These are phyloP conservation scores for Frieseomelitta varia DNA, from an alignment of 1,140 invertebrate species.

Conservation along the genomic window DNA sequence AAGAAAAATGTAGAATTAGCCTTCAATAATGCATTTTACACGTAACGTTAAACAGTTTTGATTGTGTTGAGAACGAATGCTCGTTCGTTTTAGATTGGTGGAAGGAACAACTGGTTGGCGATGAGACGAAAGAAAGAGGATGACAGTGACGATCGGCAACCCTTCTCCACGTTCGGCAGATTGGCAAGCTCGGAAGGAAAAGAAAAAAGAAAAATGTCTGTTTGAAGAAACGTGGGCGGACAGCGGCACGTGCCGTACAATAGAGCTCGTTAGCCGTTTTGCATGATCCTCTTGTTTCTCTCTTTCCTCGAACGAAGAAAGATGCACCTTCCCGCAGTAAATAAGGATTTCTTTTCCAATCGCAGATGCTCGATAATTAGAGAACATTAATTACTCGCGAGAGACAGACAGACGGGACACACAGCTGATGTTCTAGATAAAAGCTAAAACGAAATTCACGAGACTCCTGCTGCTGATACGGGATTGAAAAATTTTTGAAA, in stretches of 20 bases:
- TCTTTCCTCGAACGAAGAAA: slow-evolving; percentile 56
- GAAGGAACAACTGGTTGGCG: background rate
- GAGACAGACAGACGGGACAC: background rate
- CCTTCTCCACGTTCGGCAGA: slow-evolving; percentile 28
- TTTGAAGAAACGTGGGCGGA: slow-evolving; percentile 71
- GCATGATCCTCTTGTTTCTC: slow-evolving; percentile 58
- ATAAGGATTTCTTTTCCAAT: slow-evolving; percentile 58
- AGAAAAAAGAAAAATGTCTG: slow-evolving; percentile 36
- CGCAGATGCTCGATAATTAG: slow-evolving; percentile 59
- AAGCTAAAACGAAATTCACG: background rate
- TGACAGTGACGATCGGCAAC: slow-evolving; percentile 50
- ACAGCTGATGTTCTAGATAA: background rate
- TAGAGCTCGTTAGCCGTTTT: slow-evolving; percentile 67
- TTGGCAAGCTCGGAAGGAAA: slow-evolving; percentile 51
- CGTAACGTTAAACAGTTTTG: background rate
- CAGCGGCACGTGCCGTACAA: slow-evolving; percentile 71
- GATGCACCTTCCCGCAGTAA: slow-evolving; percentile 66
- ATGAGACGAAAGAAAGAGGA: background rate
- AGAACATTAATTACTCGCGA: slow-evolving; percentile 56
- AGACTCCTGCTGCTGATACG: background rate
- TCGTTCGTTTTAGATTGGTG: background rate
- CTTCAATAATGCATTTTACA: too few species aligned
- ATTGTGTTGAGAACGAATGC: background rate
- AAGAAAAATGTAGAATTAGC: too few species aligned
- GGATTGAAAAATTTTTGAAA: too few species aligned